These are phyloP conservation scores for Ginglymostoma cirratum DNA, from an alignment of 2,113 vertebrate genomes.

Conservation along the genomic window DNA sequence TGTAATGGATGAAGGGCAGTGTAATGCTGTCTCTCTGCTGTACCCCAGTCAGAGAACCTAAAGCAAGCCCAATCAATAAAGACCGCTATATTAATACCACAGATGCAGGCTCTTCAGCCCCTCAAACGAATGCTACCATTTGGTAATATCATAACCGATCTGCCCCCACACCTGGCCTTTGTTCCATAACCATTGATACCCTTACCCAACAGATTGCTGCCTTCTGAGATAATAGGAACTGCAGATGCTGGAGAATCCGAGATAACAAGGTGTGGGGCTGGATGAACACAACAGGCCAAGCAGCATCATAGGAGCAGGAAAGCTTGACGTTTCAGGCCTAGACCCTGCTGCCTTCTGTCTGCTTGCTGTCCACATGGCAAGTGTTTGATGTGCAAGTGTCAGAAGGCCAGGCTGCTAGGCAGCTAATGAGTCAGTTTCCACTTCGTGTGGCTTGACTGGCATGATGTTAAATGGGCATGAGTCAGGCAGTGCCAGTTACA, in stretches of 20 bases:
- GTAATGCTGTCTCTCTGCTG: not conserved
- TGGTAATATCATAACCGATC: not conserved
- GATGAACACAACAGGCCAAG: too few relatives aligned
- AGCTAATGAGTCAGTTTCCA: not conserved
- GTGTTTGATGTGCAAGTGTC: not conserved
- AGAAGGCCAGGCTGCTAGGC: not conserved
- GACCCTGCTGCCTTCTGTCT: not conserved
- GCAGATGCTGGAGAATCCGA: too few relatives aligned
- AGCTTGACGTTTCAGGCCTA: too few relatives aligned
- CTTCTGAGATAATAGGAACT: too few relatives aligned
- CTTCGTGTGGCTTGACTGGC: not conserved
- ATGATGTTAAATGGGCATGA: not conserved
- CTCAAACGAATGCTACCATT: not conserved
- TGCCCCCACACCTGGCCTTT: too few relatives aligned
- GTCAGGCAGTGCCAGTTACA: not conserved
- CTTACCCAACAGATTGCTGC: not conserved
- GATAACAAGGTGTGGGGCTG: too few relatives aligned
- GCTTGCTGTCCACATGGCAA: not conserved
- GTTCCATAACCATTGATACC: not conserved
- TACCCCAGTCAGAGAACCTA: not conserved
- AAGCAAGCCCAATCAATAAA: not conserved
- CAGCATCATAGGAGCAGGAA: too few relatives aligned
- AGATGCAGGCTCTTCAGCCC: not conserved
- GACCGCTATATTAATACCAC: not conserved
- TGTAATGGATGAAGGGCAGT: not conserved